Evolutionary conservation across 1,140 invertebrate species (phyloP).

Genomic region (Holotrichia oblita): DNA sequence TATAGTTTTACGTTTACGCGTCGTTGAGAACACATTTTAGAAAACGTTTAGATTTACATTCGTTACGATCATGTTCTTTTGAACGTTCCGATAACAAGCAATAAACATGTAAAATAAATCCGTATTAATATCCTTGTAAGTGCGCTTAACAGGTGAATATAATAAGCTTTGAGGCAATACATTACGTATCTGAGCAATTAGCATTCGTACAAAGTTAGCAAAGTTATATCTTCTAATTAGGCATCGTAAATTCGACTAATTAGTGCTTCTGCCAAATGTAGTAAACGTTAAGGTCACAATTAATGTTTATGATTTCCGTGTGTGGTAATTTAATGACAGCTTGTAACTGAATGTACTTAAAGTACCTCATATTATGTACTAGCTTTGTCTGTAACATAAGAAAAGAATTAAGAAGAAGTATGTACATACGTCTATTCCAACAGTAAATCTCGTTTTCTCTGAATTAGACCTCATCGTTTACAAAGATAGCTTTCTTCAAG

Average conservation of each 20-base stretch:
- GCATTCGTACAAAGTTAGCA: background rate
- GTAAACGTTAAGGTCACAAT: too few species aligned
- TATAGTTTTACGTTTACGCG: background rate
- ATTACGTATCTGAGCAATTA: background rate
- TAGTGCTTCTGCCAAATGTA: too few species aligned
- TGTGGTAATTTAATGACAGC: too few species aligned
- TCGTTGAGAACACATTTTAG: background rate
- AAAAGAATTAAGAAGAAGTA: too few species aligned
- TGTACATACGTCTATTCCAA: too few species aligned
- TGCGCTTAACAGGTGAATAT: background rate
- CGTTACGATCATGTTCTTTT: background rate
- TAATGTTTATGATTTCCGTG: too few species aligned
- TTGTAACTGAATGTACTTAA: too few species aligned
- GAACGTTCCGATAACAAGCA: constrained; percentile 8
- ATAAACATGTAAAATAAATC: background rate
- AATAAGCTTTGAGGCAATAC: background rate
- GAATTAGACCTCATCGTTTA: too few species aligned
- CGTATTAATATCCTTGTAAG: background rate
- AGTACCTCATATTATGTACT: too few species aligned
- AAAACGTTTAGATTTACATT: background rate
- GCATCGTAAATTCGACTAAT: background rate
- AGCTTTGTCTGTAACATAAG: too few species aligned
- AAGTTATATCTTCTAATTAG: background rate
- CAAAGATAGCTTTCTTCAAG: too few species aligned
- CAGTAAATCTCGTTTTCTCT: too few species aligned